These are phyloP conservation scores for Perodicticus potto DNA, from an alignment of 2,797 vertebrate genomes.

Conservation along the genomic window DNA sequence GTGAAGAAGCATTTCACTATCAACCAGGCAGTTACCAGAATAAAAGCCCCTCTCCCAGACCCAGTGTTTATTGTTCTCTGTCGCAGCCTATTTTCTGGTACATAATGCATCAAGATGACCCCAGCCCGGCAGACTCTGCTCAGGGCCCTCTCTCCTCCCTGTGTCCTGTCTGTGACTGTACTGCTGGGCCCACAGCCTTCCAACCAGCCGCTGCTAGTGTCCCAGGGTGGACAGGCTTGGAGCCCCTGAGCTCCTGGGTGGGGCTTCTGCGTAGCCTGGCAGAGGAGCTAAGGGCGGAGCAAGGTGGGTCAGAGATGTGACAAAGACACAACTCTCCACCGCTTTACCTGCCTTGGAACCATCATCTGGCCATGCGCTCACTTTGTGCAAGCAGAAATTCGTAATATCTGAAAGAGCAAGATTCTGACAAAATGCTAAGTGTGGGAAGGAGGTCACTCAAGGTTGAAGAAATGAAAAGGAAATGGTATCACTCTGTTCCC, in stretches of 20 bases:
- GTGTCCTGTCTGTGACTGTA: background rate
- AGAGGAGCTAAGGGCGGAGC: background rate
- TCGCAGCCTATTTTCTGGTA: conserved; percentile 72
- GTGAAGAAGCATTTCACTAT: background rate
- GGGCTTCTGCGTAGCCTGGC: background rate
- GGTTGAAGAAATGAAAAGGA: background rate
- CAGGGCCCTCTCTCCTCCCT: background rate
- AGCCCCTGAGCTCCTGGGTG: background rate
- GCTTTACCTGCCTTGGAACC: accelerated
- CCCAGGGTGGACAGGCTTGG: accelerated
- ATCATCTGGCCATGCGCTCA: accelerated
- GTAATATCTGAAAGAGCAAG: background rate
- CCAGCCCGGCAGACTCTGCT: conserved; percentile 44
- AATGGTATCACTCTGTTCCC: background rate
- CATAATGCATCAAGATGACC: conserved; percentile 72
- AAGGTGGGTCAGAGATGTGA: accelerated
- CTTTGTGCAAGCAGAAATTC: background rate
- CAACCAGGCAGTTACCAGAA: conserved; percentile 60
- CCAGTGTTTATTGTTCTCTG: conserved; percentile 83
- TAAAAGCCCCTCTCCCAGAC: conserved; percentile 39
- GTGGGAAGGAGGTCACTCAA: background rate
- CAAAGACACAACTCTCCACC: accelerated
- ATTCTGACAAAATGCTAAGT: background rate
- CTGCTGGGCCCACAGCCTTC: background rate
- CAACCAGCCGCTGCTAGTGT: background rate